A percentile compares a stretch with the other conserved stretches of the same genome.
These are phyloP conservation scores for Toxotes lorentzi DNA, from an alignment of 2,797 vertebrate genomes.

Conservation along the genomic window DNA sequence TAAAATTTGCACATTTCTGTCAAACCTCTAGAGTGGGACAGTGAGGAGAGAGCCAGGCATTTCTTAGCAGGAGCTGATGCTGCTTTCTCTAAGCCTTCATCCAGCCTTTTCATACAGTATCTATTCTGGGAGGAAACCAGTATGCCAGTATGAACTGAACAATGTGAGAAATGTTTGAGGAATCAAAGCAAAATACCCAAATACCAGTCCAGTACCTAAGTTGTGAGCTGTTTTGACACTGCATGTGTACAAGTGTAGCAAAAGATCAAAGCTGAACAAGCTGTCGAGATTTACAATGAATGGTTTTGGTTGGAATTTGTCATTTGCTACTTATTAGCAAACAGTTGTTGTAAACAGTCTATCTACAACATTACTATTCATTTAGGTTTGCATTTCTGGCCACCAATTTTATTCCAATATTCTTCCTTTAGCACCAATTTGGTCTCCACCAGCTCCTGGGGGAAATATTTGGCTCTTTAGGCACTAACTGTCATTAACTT, in stretches of 20 bases:
- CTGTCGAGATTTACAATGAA: not conserved
- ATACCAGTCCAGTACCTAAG: not conserved
- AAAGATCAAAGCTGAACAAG: not conserved
- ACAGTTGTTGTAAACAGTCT: no score
- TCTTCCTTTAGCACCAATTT: no score
- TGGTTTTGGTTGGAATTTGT: not conserved
- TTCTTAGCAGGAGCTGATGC: conserved; percentile 27
- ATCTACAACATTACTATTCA: no score
- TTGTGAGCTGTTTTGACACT: no score
- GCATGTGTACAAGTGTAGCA: not conserved
- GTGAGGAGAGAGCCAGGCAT: conserved; percentile 6
- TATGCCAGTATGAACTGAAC: conserved; percentile 18
- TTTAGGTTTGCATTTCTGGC: no score
- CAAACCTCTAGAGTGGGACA: conserved; percentile 57
- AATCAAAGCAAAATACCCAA: conserved; percentile 12
- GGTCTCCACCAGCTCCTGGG: no score
- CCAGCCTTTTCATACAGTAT: conserved; percentile 19
- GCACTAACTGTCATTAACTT: no score
- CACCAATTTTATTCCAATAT: no score
- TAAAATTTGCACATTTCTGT: conserved; percentile 55
- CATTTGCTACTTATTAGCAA: not conserved
- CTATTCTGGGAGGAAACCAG: conserved; percentile 36
- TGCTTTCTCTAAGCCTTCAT: conserved; percentile 34
- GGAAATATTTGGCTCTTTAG: no score
- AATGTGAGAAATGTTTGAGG: conserved; percentile 21